Evolutionary conservation across 1,140 invertebrate genomes (phyloP), one percentile per base, ranked within the genome.

Genomic region (Conopomorpha cramerella): DNA sequence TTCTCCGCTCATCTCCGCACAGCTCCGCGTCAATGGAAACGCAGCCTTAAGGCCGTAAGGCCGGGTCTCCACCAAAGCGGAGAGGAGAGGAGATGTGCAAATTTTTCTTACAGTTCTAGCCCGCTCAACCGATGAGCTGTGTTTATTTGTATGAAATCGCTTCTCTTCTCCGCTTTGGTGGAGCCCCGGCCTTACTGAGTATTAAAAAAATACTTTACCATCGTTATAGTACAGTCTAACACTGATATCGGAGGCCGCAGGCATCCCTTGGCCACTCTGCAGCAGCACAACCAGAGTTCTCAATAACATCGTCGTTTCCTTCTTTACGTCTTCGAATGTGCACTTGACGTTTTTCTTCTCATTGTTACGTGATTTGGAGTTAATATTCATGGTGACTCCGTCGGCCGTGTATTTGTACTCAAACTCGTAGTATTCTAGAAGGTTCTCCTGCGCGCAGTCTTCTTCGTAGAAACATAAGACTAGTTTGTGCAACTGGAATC

Each of bases 191-290:
- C n/a, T n/a, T n/a, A n/a, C n/a, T n/a, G n/a, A n/a, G n/a, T n/a
- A n/a, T n/a, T n/a, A n/a, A n/a, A n/a, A n/a, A n/a, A 23, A 23
- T 23, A 10, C 19, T 48, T 43, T 42, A 73, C 68, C 38, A n/a
- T 64, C 49, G 41, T 68, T 64, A 30, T 70, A 73, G 46, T 66
- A 68, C 0, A 73, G 43, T 3, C 61, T 39, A n/a, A 70, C 23
- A 32, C 59, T 56, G n/a, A 73, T 36, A 16, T 64, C 57, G 14
- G 49, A 61, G 1, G 39, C 30, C 0, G 42, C 18, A 0, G 55
- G 47, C 27, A 60, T n/a, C 3, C 44, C 25, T 1, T 39, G 44
- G 19, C 51, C 47, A 25, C 39, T 54, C 1, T 52, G 38, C 53
- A 55, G 55, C 2, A 63, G 41, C 14, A 60, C 45, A 14, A 67